phyloP scores from a whole-genome alignment of 1,140 invertebrate genomes.

The Drosophila cardini region DNA sequence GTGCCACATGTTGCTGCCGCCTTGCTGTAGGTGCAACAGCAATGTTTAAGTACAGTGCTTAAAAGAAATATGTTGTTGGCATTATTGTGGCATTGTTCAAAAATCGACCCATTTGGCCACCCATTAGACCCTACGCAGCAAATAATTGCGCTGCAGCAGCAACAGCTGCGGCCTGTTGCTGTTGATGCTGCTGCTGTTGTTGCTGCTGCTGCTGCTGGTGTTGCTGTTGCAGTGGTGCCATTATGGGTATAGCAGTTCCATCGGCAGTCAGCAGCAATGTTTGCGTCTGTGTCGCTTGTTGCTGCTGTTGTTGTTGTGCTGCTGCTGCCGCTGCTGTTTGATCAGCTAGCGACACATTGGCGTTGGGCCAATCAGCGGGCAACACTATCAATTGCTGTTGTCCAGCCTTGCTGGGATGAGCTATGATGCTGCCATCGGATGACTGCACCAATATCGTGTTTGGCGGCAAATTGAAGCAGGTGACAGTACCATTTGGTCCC shows the following conservation, averaged over 20 bases:
- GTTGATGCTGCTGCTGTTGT: slow-evolving; percentile 64
- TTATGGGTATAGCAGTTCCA: slow-evolving; percentile 75
- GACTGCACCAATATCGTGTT: slow-evolving; percentile 79
- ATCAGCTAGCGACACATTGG: slow-evolving; percentile 54
- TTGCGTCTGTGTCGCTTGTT: slow-evolving; percentile 60
- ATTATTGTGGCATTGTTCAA: slow-evolving; percentile 83
- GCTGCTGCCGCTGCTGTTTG: slow-evolving; percentile 19
- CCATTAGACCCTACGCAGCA: slow-evolving; percentile 82
- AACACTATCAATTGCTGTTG: slow-evolving; percentile 75
- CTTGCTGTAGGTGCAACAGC: slow-evolving; percentile 53
- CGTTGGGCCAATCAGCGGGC: slow-evolving; percentile 63
- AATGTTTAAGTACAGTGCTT: slow-evolving; percentile 22
- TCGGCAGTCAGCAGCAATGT: slow-evolving; percentile 74
- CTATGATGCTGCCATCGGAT: slow-evolving; percentile 74
- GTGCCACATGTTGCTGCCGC: slow-evolving; percentile 46
- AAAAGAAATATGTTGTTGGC: slow-evolving; percentile 82
- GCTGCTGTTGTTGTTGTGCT: slow-evolving; percentile 24
- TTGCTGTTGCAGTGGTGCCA: slow-evolving; percentile 48
- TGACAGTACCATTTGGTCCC: slow-evolving; percentile 76
- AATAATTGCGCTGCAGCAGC: slow-evolving; percentile 74
- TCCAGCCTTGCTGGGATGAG: slow-evolving; percentile 75
- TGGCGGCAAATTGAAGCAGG: slow-evolving; percentile 77
- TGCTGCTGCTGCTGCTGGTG: slow-evolving; percentile 33
- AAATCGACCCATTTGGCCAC: slow-evolving; percentile 84
- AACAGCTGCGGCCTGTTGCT: slow-evolving; percentile 69